Base-by-base conservation (phyloP, 2,888 invertebrate species). In the Drosophila pseudotalamancana region DNA sequence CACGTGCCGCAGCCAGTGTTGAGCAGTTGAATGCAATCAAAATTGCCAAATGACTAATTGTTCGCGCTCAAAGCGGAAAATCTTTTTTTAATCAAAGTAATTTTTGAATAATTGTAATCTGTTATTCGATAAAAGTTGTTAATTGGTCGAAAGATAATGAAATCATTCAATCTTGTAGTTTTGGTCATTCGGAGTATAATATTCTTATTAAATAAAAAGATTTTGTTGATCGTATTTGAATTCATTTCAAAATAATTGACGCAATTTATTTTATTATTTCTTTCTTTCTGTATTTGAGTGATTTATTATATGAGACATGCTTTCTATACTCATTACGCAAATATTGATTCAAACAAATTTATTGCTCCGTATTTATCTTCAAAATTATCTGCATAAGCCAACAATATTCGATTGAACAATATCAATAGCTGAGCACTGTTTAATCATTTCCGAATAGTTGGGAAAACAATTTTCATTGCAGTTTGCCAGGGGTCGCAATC, bases 391-490 rank as follows among this genome's bases (percentile, higher is more conserved):
- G 8, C 8, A 25, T 37, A 11, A 23, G 11, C 32, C 25, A 3
- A 4, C 14, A 16, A 3, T 31, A 27, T 19, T 53, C 40, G 18
- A 45, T 34, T 50, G 25, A 51, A 42, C 6, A 31, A 37, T n/a
- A 27, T 19, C n/a, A 6, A 16, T 32, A 35, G 8, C 16, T 16
- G 29, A 49, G 25, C 14, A 6, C 37, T n/a, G 16, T 32, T 37
- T 35, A 55, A 59, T 32, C 49, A 31, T 39, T 68, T 63, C 51
- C 39, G 19, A 35, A 34, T 25, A 43, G 35, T 49, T 43, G 27
- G 6, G 35, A 34, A 66, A 65, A 69, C 60, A 72, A 43, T 61
- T 72, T 72, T 61, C 57, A 12, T 49, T 59, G 55, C 51, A 51
- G 25, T 59, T n/a, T 51, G 51, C 34, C 11, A 53, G 35, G 31